Evolutionary conservation across 2,797 vertebrate species (phyloP), one percentile per base, ranked within the genome.

Genomic region (Macrochelys suwanniensis): DNA sequence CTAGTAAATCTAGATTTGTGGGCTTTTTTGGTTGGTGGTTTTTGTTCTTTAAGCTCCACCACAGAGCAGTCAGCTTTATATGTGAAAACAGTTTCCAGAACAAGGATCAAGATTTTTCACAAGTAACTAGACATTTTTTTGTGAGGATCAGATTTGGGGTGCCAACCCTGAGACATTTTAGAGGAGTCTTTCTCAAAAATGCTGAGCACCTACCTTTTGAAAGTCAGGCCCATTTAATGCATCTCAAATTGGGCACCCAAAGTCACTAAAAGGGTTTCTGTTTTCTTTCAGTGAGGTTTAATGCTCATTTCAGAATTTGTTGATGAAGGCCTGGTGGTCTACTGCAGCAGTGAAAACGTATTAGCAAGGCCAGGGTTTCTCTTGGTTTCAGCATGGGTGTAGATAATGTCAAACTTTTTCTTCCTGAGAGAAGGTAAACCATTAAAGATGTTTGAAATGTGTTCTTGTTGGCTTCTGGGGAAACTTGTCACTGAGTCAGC

Each of bases 41-140:
- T 59, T 59, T 89, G 90, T 33, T 57, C 93, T 96, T 59, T 92
- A 51, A 9, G 89, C 28, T 89, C 77, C 56, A 77, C 89, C 59
- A 6, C 0, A 2, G 1, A 19, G 50, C n/a, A 89, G 77, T 74
- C 4, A 1, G 1, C 33, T 31, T 45, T 45, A 47, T 25, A 5
- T 80, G 19, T 57, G 65, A 93, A 71, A 71, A 81, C 56, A 83
- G 71, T 78, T 86, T 53, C 11, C 87, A 53, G 51, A 7, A 17
- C 26, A 83, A 83, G 21, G 5, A 19, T 26, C 79, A 3, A 12
- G 6, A 25, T n/a, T 5, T 88, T 84, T 61, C 25, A 50, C 7
- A 31, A 54, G 65, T 13, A 3, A 5, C 11, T 2, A 4, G 33
- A n/a, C 3, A 9, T n/a, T 31, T 37, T 68, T 68, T 23, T 5